Evolutionary conservation across 2,888 invertebrate genomes (phyloP).

Genomic region (Drosophila multiciliata): DNA sequence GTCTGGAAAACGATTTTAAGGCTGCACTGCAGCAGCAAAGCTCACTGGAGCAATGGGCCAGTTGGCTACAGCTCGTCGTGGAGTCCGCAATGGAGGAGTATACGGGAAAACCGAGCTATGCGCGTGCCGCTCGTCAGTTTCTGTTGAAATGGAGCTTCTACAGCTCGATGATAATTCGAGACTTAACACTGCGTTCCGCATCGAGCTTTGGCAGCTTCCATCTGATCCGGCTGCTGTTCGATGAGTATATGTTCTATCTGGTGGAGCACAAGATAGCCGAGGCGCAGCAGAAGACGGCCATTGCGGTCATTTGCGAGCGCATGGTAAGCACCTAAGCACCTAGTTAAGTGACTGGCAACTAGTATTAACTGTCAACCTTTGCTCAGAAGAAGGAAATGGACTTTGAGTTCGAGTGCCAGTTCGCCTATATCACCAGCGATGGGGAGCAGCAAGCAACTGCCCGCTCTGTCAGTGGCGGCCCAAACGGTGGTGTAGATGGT

Average conservation of each 20-base stretch:
- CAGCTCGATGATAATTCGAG: slow-evolving; percentile 98
- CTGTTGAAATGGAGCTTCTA: slow-evolving; percentile 99
- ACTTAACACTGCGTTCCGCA: slow-evolving; percentile 97
- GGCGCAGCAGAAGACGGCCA: slow-evolving; percentile 95
- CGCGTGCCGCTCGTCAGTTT: slow-evolving; percentile 95
- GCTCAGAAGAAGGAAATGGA: slow-evolving; percentile 81
- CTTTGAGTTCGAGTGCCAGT: slow-evolving; percentile 83
- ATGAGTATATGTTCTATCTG: slow-evolving; percentile 99
- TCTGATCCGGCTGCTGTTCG: slow-evolving; percentile 97
- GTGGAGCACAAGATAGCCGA: slow-evolving; percentile 98
- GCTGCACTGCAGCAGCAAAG: slow-evolving; percentile 96
- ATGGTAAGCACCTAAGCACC: slow-evolving; percentile 75
- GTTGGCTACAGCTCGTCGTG: slow-evolving; percentile 98
- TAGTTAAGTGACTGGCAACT: slow-evolving; percentile 4
- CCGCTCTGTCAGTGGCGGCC: slow-evolving; percentile 38
- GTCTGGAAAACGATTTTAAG: slow-evolving; percentile 96
- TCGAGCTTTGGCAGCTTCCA: slow-evolving; percentile 99
- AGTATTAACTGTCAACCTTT: slow-evolving; percentile 48
- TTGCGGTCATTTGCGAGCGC: slow-evolving; percentile 93
- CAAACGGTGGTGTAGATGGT: neutral
- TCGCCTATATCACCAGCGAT: slow-evolving; percentile 81
- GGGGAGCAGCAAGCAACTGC: slow-evolving; percentile 61
- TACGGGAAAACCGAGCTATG: slow-evolving; percentile 92
- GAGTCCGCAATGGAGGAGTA: slow-evolving; percentile 95
- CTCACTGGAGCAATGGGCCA: slow-evolving; percentile 98